Conservation (phyloP, 2,797 vertebrate genomes). For the Pangasius mekongensis region DNA sequence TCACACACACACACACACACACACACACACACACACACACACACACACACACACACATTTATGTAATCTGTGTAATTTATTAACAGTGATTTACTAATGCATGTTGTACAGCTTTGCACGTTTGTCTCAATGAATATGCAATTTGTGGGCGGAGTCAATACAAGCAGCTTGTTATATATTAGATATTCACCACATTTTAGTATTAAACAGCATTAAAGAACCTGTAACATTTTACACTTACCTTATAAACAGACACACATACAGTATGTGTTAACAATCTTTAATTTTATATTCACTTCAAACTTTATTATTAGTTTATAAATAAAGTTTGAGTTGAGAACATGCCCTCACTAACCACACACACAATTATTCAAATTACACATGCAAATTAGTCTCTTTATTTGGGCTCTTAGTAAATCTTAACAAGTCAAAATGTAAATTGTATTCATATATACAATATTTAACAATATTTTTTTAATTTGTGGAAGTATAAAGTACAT, state of each 20-base stretch:
- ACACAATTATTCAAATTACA: background rate
- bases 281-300: background rate
- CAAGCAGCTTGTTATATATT: too few species aligned
- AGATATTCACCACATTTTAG: too few species aligned
- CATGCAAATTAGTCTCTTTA: too few species aligned
- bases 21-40: background rate
- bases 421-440: too few species aligned
- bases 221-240: background rate
- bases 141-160: background rate
- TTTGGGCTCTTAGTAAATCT: too few species aligned
- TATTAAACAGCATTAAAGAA: background rate
- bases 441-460: background rate
- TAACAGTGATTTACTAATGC: background rate
- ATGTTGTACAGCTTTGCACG: background rate
- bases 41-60: background rate
- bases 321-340: background rate
- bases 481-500: background rate
- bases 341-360: background rate
- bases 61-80: background rate
- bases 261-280: background rate
- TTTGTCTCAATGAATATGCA: background rate
- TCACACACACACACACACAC: slow-evolving; percentile 12
- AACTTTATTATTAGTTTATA: background rate
- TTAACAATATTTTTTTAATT: background rate
- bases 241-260: background rate